Base-by-base conservation (phyloP, 2,113 vertebrate genomes). In the Anhinga rufa region DNA sequence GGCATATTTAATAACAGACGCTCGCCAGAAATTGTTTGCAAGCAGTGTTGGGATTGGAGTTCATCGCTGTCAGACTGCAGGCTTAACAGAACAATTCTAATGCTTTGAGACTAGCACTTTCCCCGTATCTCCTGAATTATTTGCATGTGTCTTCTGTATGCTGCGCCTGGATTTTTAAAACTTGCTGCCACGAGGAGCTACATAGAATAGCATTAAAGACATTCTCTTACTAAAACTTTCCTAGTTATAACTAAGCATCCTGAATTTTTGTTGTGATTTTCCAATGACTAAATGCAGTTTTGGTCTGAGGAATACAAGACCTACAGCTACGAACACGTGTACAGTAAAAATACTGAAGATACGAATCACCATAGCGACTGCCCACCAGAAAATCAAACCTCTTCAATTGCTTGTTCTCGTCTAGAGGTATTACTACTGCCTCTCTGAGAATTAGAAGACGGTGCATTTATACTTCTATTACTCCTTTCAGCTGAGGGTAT, bases 351-450 rank as follows among this genome's bases (percentile, higher is more conserved):
- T 49, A 85, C 46, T 66, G 76, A 54, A 71, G 62, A 36, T n/a
- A 14, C 49, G 75, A 77, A 75, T 86, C 88, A 68, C 71, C 62
- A 31, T 26, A 40, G 70, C 68, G 54, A 51, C 46, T 87, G 12
- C 93, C 80, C 87, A 84, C 93, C 71, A 91, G 55, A 61, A 91
- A 93, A 82, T 72, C 85, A 91, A 26, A 78, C 77, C 62, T 83
- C 71, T 79, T 62, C 82, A n/a, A 58, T 32, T 82, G 29, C 60
- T 91, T 90, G n/a, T 82, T 84, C 74, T 68, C 54, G 28, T 90
- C 79, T 62, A 66, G 34, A 60, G 68, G 40, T 84, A 19, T 90
- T 75, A 92, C 81, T 90, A 71, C 76, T 19, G 24, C 65, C 77
- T 81, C 68, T 58, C 86, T 82, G 57, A 82, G 46, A 86, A 84